Conservation (phyloP, 2,888 invertebrate species). For the Dione juno region DNA sequence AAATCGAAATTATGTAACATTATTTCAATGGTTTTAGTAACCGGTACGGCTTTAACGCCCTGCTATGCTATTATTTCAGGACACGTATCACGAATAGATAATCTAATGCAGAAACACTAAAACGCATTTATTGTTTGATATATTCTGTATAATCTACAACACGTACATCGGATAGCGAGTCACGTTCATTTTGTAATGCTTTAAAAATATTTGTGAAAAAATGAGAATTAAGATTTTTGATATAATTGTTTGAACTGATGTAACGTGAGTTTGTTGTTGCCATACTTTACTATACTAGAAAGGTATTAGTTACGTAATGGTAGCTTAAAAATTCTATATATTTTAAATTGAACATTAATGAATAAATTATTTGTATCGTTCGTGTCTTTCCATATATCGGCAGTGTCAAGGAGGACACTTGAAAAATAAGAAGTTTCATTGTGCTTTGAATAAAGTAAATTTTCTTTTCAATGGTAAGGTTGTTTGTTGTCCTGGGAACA, state of each 20-base stretch:
- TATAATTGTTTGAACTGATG: not conserved
- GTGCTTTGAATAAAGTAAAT: slow-evolving; percentile 73
- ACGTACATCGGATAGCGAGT: slow-evolving; percentile 28
- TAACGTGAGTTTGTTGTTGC: not conserved
- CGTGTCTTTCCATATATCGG: slow-evolving; percentile 40
- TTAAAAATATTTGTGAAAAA: slow-evolving; percentile 29
- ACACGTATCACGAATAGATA: slow-evolving; percentile 77
- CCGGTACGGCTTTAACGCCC: slow-evolving; percentile 57
- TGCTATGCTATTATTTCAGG: slow-evolving; percentile 77
- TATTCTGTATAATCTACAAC: slow-evolving; percentile 45
- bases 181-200: slow-evolving; percentile 37
- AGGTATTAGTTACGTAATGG: too few species aligned
- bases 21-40: slow-evolving; percentile 63
- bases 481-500: slow-evolving; percentile 76
- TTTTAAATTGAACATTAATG: slow-evolving; percentile 10
- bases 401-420: slow-evolving; percentile 51
- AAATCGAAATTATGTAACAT: slow-evolving; percentile 46
- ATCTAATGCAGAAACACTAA: slow-evolving; percentile 77
- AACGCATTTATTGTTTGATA: slow-evolving; percentile 77
- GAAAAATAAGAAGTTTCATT: slow-evolving; percentile 64
- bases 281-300: not conserved
- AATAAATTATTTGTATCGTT: slow-evolving; percentile 22
- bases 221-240: not conserved
- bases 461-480: slow-evolving; percentile 78
- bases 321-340: not conserved